phyloP scores from a whole-genome alignment of 1,140 invertebrate species.

The Philotrypesis tridentata region DNA sequence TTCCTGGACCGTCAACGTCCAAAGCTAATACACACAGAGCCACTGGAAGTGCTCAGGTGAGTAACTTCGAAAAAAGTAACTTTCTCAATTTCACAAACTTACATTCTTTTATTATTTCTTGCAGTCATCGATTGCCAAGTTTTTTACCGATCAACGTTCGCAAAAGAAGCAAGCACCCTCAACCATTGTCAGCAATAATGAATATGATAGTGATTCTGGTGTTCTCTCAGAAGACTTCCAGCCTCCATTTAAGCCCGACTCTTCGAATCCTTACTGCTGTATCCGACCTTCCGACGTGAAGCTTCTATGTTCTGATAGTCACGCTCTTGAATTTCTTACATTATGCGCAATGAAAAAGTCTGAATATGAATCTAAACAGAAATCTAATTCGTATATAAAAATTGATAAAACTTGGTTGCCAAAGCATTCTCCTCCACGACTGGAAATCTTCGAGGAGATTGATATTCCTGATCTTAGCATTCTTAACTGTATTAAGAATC shows the following conservation, averaged over 20 bases:
- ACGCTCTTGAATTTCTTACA: slow-evolving; percentile 66
- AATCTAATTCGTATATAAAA: slow-evolving; percentile 4
- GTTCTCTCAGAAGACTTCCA: slow-evolving; percentile 28
- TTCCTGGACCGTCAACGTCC: not conserved
- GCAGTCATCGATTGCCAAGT: slow-evolving; percentile 71
- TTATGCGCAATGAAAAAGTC: slow-evolving; percentile 63
- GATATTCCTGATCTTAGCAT: slow-evolving; percentile 54
- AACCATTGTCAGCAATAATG: not conserved
- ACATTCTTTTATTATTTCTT: not conserved
- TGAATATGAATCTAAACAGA: slow-evolving; percentile 44
- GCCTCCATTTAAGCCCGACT: not conserved
- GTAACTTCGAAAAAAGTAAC: not conserved
- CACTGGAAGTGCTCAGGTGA: not conserved
- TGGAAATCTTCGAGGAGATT: slow-evolving; percentile 55
- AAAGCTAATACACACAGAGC: not conserved
- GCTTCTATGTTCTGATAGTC: slow-evolving; percentile 62
- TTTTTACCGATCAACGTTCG: slow-evolving; percentile 55
- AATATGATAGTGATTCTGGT: slow-evolving; percentile 35
- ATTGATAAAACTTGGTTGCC: slow-evolving; percentile 58
- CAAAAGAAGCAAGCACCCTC: not conserved
- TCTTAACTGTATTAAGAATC: slow-evolving; percentile 51
- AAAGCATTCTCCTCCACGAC: slow-evolving; percentile 17
- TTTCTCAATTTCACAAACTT: not conserved
- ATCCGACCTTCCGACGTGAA: slow-evolving; percentile 56
- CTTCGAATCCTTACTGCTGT: not conserved